Base-by-base conservation (phyloP, 2,113 vertebrate genomes). In the Paramormyrops kingsleyae region DNA sequence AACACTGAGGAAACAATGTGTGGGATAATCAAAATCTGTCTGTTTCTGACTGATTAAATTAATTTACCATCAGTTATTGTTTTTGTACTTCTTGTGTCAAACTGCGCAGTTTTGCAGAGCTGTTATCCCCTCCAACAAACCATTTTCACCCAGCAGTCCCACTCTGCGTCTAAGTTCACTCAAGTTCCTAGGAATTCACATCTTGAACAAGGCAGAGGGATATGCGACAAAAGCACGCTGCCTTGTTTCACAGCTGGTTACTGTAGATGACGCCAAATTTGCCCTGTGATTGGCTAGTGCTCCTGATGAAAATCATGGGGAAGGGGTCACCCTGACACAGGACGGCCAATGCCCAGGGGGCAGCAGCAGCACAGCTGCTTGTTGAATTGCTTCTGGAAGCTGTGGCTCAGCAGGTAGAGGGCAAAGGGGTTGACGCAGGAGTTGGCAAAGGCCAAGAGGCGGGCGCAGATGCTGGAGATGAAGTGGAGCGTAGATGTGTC, bases 381-480 rank as follows among this genome's bases (percentile, higher is more conserved):
- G 94, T 98, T 97, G 94, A 99, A 99, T 92, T 98, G 97, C 93
- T 98, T 99, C 95, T 97, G 95, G 93, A 99, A 99, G 90, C 95
- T 97, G 92, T 97, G 97, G 96, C 98, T 99, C 91, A 99, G 96
- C 92, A 99, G 94, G 92, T 99, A 99, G 86, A 99, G 97, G 39
- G 98, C 98, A 27, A 99, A 98, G 0, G 99, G 99, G 93, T 99
- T 99, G 85, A 99, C 96, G 9, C 98, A 99, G 56, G 99, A 99
- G 95, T 99, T 99, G 91, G 97, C 96, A 93, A 99, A 99, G 0
- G 98, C 98, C 94, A 99, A 94, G 92, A 99, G 96, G 1, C 98
- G 97, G 87, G 99, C 98, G 0, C 95, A 95, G 88, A 99, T 94
- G 27, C 97, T 99, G 94, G 96, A 95, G 88, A 99, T 49, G 59